phyloP scores from a whole-genome alignment of 2,888 invertebrate species.

The Andrena trimmerana region DNA sequence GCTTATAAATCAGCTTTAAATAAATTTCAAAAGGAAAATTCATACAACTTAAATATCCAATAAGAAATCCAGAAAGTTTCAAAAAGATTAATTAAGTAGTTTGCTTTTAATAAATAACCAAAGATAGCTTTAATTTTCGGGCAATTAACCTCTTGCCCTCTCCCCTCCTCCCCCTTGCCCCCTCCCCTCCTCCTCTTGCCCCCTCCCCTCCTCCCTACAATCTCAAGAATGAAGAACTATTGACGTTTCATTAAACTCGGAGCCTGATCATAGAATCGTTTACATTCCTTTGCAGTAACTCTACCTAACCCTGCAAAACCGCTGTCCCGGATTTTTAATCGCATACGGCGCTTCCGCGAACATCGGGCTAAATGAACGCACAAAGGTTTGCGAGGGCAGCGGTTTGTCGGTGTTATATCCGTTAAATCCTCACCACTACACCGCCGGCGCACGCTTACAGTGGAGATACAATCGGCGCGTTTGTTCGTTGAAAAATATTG shows the following conservation, averaged over 20 bases:
- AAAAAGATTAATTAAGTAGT: too few species aligned
- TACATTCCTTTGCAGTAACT: background rate
- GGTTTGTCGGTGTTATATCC: constrained; percentile 40
- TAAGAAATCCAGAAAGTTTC: too few species aligned
- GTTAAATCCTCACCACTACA: constrained; percentile 33
- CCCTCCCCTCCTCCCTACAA: background rate
- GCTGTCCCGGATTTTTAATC: constrained; percentile 1
- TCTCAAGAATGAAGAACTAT: background rate
- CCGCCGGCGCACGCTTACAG: constrained; percentile 26
- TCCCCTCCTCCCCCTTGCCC: background rate
- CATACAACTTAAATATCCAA: too few species aligned
- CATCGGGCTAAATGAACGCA: constrained; percentile 18
- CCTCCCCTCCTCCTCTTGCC: background rate
- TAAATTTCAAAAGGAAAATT: too few species aligned
- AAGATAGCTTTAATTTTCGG: too few species aligned
- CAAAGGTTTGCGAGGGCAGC: constrained; percentile 26
- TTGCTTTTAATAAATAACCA: too few species aligned
- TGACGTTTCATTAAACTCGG: background rate
- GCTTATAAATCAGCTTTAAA: too few species aligned
- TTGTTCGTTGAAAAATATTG: constrained; percentile 60
- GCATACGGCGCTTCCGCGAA: background rate
- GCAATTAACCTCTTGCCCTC: background rate
- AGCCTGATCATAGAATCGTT: background rate
- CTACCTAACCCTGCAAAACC: background rate
- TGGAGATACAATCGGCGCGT: constrained; percentile 45